Base-by-base conservation (phyloP, 2,113 vertebrate species). In the Percopsis transmontana region DNA sequence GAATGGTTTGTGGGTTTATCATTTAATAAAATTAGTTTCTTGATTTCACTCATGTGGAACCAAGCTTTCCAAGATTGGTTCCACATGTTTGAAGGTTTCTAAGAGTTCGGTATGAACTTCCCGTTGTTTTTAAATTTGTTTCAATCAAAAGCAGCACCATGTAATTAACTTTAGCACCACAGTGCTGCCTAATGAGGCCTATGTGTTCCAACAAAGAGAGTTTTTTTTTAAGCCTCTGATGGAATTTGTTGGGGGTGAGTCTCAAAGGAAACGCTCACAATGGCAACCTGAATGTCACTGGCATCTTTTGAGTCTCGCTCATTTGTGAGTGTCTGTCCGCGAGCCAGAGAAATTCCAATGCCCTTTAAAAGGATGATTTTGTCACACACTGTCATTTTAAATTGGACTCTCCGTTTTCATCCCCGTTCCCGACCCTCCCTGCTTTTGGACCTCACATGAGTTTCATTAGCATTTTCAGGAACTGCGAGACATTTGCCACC, bases 391-490 rank as follows among this genome's bases (percentile, higher is more conserved):
- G 82, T 86, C 88, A 82, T 84, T 88, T 85, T 85, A 89, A 89
- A 90, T 87, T 89, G 86, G 80, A 78, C 82, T 77, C 72, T 67
- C 40, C 18, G 27, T 12, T 27, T 10, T 18, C n/a, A 12, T 52
- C 53, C 7, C 64, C 44, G 1, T 82, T 62, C 70, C 77, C 62
- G 65, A 51, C 58, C 42, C 1, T 44, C 21, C 23, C 19, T 50
- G 2, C 53, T 73, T 81, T 80, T 85, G 83, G 83, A 87, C 84
- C 80, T 84, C 76, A 81, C 82, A 84, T 75, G 81, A 87, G 84
- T 77, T 74, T 74, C 83, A 89, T 89, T 91, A 90, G 87, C 89
- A 89, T 89, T 91, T 87, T 76, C 79, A 80, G 76, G 77, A 86
- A 88, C 81, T 70, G 68, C 2, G 67, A 89, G 88, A 91, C 89